Evolutionary conservation across 2,888 invertebrate genomes (phyloP), one percentile per base, ranked within the genome.

Genomic region (Nipponacmea schrenckii): DNA sequence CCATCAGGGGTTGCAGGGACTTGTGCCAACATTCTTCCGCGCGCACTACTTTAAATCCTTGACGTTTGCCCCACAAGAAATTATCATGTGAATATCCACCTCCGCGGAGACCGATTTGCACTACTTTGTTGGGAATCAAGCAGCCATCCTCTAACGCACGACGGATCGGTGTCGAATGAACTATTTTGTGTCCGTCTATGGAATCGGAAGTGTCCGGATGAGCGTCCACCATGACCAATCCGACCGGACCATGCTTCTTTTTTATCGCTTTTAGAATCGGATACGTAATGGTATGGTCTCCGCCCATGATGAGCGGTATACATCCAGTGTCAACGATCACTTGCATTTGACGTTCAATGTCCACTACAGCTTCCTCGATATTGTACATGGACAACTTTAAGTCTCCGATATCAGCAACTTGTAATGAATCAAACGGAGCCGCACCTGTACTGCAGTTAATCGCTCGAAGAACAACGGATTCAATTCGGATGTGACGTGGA

Each of bases 251-350:
- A 77, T 87, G 79, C 62, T 84, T 85, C 70, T 85, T 85, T 86
- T 85, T 86, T 15, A 86, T 77, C 0, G 88, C 88, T 75, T 86
- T 84, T 7, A 89, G 80, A 26, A 89, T 86, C 0, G 88, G 88
- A 70, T 87, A 88, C 0, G 87, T 85, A 67, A 89, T 81, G 17
- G 87, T 87, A 73, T 89, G 89, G 72, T 89, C 89, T 2, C 89
- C 89, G 2, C 89, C 89, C 72, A 89, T 77, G 0, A 86, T 80
- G 44, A 89, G 73, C 0, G 88, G 85, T 48, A 79, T 83, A 71
- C 88, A 88, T 2, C 83, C 84, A 73, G 80, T 77, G 12, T 68
- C 45, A 4, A 87, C 70, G 12, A 86, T 73, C 27, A 77, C 74
- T 1, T 67, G 44, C 68, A 81, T 84, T n/a, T 79, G 77, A 24